Percentiles rank a stretch among this genome's conserved stretches.
Evolutionary conservation across 2,113 vertebrate species (phyloP).

Genomic region (Apaloderma vittatum): DNA sequence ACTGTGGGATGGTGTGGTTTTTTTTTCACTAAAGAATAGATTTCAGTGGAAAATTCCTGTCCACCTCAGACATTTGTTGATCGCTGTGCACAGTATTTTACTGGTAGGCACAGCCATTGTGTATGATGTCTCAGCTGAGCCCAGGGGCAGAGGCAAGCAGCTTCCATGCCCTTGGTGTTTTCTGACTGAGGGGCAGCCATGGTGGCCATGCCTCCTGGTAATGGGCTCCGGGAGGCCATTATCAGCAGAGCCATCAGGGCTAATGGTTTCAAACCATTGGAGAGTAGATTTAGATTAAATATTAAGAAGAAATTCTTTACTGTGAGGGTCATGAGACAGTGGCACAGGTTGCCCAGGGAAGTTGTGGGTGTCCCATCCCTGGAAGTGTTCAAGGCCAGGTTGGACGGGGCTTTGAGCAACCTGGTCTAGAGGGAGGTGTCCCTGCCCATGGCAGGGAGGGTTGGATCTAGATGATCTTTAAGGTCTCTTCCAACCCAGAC

Average conservation of each 20-base stretch:
- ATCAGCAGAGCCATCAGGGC: background rate
- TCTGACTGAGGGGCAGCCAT: background rate
- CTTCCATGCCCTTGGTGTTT: background rate
- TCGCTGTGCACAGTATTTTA: background rate
- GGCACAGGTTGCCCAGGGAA: too few relatives aligned
- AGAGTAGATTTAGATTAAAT: too few relatives aligned
- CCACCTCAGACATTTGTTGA: background rate
- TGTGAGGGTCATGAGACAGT: too few relatives aligned
- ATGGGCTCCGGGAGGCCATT: background rate
- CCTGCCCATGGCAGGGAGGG: too few relatives aligned
- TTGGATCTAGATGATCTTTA: too few relatives aligned
- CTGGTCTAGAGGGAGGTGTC: too few relatives aligned
- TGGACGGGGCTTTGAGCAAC: too few relatives aligned
- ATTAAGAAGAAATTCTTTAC: too few relatives aligned
- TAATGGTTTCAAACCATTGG: too few relatives aligned
- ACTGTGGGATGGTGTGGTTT: background rate
- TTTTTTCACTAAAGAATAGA: background rate
- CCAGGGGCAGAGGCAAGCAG: rapidly evolving
- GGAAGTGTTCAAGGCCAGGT: too few relatives aligned
- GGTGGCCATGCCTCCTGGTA: background rate
- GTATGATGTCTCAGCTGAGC: background rate
- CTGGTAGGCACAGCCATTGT: background rate
- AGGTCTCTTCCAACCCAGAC: too few relatives aligned
- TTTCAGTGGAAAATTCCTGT: background rate
- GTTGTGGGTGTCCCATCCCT: too few relatives aligned